Percentiles rank a stretch among this genome's conserved stretches.
phyloP scores from a whole-genome alignment of 2,797 vertebrate species.

The Apogon talboti region DNA sequence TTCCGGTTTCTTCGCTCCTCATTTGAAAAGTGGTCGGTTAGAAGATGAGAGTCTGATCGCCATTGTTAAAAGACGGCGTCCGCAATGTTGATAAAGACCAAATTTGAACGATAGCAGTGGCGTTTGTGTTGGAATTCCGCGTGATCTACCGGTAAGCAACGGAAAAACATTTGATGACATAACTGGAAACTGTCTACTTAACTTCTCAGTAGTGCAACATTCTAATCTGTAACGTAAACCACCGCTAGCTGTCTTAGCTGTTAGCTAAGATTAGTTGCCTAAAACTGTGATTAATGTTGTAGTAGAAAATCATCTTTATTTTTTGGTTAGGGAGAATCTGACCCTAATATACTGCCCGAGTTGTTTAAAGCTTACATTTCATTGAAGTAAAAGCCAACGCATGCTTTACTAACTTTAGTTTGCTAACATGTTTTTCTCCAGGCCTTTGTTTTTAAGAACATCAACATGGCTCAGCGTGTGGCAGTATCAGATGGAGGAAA shows the following conservation, averaged over 20 bases:
- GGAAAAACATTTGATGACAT: fast-evolving
- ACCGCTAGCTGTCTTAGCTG: slow-evolving; percentile 11
- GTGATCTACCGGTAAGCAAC: slow-evolving; percentile 41
- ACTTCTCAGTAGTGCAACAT: no score
- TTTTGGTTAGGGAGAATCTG: fast-evolving
- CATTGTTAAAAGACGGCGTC: slow-evolving; percentile 49
- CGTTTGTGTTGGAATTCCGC: fast-evolving
- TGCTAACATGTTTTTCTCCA: background rate
- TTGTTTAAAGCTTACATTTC: background rate
- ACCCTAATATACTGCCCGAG: fast-evolving
- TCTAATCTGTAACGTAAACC: no score
- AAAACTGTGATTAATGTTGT: fast-evolving
- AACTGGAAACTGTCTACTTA: no score
- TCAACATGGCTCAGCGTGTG: slow-evolving; percentile 81
- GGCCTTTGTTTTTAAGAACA: slow-evolving; percentile 15
- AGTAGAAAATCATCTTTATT: no score
- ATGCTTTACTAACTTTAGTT: background rate
- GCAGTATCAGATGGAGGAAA: slow-evolving; percentile 57
- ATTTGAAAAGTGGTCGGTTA: slow-evolving; percentile 71
- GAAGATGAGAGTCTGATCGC: background rate
- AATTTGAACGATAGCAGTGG: background rate
- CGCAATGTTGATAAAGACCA: slow-evolving; percentile 13
- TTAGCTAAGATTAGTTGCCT: background rate
- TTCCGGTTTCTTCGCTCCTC: slow-evolving; percentile 59
- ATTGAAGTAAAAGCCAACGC: fast-evolving